A percentile compares a stretch with the other conserved stretches of the same genome.
phyloP scores from a whole-genome alignment of 2,888 invertebrate genomes.

The Idaea biselata region DNA sequence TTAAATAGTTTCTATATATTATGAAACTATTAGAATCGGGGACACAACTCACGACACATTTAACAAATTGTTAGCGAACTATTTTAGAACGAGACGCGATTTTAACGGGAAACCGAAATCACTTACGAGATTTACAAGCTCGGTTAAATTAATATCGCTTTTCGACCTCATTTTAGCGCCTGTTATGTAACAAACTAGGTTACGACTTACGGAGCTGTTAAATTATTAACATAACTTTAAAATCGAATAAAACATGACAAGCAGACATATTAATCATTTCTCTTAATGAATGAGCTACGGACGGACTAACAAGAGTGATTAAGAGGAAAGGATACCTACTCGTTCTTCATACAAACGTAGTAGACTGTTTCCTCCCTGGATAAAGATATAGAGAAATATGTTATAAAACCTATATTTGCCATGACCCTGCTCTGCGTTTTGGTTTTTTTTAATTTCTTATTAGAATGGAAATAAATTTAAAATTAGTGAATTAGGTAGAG shows the following conservation, averaged over 20 bases:
- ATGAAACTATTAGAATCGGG: constrained; percentile 2
- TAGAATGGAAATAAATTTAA: too few relatives aligned
- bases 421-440: too few relatives aligned
- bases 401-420: too few relatives aligned
- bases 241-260: neutral
- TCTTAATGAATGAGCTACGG: neutral
- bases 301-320: too few relatives aligned
- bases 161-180: neutral
- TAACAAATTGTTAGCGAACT: constrained; percentile 3
- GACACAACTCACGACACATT: constrained; percentile 3
- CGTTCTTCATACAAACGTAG: too few relatives aligned
- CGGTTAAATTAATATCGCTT: neutral
- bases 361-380: too few relatives aligned
- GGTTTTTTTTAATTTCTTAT: too few relatives aligned
- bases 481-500: too few relatives aligned
- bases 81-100: constrained; percentile 1
- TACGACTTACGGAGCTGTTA: neutral
- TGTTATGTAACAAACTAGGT: neutral
- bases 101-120: constrained; percentile 2
- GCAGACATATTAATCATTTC: neutral
- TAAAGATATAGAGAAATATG: too few relatives aligned
- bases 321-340: too few relatives aligned
- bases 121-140: neutral
- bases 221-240: neutral
- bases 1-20: neutral